Conservation (phyloP, 2,113 vertebrate genomes). For the Cyanoramphus novaezelandiae region DNA sequence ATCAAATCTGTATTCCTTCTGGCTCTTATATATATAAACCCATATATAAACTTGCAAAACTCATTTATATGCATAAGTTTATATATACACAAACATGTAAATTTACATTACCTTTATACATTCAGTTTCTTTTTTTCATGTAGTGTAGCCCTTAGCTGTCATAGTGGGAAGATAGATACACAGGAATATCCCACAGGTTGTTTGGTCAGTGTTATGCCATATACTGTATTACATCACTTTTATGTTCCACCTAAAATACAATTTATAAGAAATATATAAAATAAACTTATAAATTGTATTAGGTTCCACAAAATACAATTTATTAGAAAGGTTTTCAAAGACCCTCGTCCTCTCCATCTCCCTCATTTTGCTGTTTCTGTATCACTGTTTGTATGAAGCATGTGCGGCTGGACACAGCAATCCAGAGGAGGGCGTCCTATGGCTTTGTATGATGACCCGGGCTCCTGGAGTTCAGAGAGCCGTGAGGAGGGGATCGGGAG, state of each 20-base stretch:
- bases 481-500: background rate
- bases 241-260: background rate
- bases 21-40: background rate
- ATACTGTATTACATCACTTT: background rate
- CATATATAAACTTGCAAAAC: background rate
- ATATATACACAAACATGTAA: background rate
- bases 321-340: background rate
- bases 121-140: background rate
- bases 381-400: fast-evolving
- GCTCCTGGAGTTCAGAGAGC: fast-evolving
- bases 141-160: background rate
- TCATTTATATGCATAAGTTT: background rate
- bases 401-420: background rate
- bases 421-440: conserved; percentile 53
- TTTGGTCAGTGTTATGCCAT: background rate
- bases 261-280: background rate
- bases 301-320: background rate
- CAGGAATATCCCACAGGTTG: background rate
- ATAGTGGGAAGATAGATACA: fast-evolving
- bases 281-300: background rate
- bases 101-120: background rate
- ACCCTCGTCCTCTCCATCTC: background rate
- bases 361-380: fast-evolving
- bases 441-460: background rate
- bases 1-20: background rate